A percentile compares a stretch with the other conserved stretches of the same genome.
Evolutionary conservation across 1,140 invertebrate genomes (phyloP).

Genomic region (Grapholita molesta): DNA sequence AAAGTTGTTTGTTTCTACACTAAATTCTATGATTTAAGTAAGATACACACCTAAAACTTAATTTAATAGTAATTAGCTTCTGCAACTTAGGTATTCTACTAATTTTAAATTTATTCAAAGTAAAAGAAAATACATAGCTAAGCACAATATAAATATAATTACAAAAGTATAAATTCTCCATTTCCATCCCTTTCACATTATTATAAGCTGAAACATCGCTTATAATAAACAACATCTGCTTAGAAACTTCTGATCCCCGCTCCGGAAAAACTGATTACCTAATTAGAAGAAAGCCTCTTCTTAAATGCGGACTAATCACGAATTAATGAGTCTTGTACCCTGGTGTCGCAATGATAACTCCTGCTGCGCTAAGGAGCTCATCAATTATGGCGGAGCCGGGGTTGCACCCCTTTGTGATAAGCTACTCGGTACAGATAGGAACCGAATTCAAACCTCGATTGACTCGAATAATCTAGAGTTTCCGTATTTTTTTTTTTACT

Average conservation of each 20-base stretch:
- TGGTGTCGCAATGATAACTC: conserved; percentile 70
- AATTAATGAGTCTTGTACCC: conserved; percentile 74
- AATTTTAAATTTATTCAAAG: no score
- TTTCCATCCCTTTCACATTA: background rate
- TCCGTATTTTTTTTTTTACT: no score
- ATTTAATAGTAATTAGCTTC: no score
- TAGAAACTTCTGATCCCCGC: conserved; percentile 39
- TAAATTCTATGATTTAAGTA: no score
- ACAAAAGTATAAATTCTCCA: background rate
- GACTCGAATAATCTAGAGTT: background rate
- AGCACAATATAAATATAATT: background rate
- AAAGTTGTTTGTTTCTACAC: no score
- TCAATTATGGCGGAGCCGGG: conserved; percentile 69
- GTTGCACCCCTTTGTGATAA: conserved; percentile 51
- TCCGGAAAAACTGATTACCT: conserved; percentile 62
- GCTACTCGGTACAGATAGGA: conserved; percentile 20
- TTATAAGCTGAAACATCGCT: background rate
- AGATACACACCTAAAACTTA: no score
- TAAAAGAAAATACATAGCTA: no score
- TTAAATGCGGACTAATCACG: conserved; percentile 72
- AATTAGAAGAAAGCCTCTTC: conserved; percentile 65
- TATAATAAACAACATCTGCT: conserved; percentile 35
- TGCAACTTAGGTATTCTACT: no score
- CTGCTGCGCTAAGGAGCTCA: conserved; percentile 74
- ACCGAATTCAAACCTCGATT: background rate